Conservation (phyloP, 2,113 vertebrate genomes). For the Sinocyclocheilus grahami region DNA sequence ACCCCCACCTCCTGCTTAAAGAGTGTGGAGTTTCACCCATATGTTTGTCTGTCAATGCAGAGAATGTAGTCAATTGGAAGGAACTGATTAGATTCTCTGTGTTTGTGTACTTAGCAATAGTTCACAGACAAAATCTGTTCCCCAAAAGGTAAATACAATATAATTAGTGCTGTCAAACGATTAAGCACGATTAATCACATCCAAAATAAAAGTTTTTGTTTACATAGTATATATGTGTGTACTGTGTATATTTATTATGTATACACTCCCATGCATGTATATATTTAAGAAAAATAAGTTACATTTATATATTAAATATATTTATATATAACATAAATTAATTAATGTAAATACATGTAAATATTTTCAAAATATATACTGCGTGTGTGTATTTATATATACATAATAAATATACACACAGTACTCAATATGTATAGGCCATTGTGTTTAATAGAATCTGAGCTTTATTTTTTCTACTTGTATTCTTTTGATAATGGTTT, state of each 20-base stretch:
- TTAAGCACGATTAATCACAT: too few relatives aligned
- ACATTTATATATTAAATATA: too few relatives aligned
- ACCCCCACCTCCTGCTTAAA: conserved; percentile 72
- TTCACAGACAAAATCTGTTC: not conserved
- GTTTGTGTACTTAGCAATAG: not conserved
- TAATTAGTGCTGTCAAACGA: not conserved
- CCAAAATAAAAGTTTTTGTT: too few relatives aligned
- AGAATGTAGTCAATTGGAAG: conserved; percentile 70
- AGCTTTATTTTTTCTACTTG: not conserved
- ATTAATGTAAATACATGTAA: too few relatives aligned
- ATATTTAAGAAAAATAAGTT: too few relatives aligned
- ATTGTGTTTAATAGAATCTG: not conserved
- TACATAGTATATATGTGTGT: too few relatives aligned
- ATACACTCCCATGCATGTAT: too few relatives aligned
- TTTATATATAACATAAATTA: too few relatives aligned
- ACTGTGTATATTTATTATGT: too few relatives aligned
- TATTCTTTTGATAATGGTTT: not conserved
- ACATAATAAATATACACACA: too few relatives aligned
- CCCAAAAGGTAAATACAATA: not conserved
- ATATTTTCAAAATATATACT: too few relatives aligned
- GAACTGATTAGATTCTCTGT: not conserved
- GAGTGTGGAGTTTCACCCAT: conserved; percentile 74
- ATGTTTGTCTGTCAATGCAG: conserved; percentile 71
- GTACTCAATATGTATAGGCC: not conserved
- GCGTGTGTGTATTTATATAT: too few relatives aligned